Percentiles rank a stretch among this genome's conserved stretches.
These are phyloP conservation scores for Corythornis madagascariensis DNA, from an alignment of 2,113 vertebrate genomes.

Conservation along the genomic window DNA sequence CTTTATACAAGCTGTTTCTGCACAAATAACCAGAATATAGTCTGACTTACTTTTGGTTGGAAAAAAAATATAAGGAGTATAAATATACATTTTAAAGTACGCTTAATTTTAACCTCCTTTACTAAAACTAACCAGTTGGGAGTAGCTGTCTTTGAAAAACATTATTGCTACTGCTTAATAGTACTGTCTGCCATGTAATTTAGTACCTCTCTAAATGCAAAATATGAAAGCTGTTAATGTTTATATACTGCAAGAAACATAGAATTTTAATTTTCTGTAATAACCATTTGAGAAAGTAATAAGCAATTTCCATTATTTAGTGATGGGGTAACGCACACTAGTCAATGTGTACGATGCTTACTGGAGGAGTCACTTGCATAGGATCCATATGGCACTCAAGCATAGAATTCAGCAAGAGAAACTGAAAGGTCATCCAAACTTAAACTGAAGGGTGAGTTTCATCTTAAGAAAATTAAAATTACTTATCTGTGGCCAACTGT, in stretches of 20 bases:
- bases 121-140: background rate
- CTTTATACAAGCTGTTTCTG: background rate
- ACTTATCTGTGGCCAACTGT: background rate
- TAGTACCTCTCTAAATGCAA: background rate
- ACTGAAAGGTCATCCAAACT: background rate
- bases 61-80: background rate
- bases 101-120: background rate
- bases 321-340: background rate
- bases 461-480: background rate
- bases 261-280: background rate
- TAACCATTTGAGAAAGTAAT: background rate
- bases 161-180: background rate
- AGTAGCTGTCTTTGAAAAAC: background rate
- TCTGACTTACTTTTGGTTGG: background rate
- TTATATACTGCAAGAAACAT: background rate
- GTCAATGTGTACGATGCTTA: background rate
- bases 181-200: background rate
- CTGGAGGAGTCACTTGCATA: background rate
- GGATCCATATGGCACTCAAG: background rate
- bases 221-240: background rate
- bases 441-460: background rate
- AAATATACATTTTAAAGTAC: background rate
- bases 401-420: background rate
- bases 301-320: background rate
- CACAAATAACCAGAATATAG: background rate